Percentiles rank a stretch among this genome's conserved stretches.
phyloP scores from a whole-genome alignment of 2,113 vertebrate genomes.

The Amphiprion percula region DNA sequence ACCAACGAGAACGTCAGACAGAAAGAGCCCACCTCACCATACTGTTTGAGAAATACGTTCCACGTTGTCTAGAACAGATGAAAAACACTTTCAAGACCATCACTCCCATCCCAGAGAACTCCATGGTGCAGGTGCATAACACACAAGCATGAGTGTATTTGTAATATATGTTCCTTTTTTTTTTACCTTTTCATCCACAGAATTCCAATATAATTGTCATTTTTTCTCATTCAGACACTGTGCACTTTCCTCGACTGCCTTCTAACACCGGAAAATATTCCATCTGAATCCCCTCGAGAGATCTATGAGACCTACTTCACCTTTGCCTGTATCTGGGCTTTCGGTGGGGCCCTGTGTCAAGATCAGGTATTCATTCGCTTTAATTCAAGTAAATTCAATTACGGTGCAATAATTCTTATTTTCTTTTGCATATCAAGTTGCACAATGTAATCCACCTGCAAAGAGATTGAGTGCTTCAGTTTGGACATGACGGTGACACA shows the following conservation, averaged over 20 bases:
- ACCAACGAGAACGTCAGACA: conserved; percentile 81
- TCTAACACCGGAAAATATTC: conserved; percentile 84
- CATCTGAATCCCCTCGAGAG: conserved; percentile 85
- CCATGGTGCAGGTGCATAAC: conserved; percentile 79
- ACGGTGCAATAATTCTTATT: background rate
- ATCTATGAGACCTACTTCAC: conserved; percentile 88
- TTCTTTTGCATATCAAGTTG: background rate
- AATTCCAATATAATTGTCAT: conserved; percentile 5
- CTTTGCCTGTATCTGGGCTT: conserved; percentile 87
- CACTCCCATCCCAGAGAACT: conserved; percentile 84
- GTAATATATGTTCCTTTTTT: background rate
- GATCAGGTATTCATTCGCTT: conserved; percentile 79
- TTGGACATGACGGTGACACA: background rate
- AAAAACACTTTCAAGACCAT: conserved; percentile 84
- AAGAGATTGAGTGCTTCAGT: background rate
- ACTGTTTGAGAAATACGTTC: conserved; percentile 84
- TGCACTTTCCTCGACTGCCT: conserved; percentile 87
- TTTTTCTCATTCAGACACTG: conserved; percentile 76
- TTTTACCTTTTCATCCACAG: background rate
- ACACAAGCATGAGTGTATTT: conserved; percentile 11
- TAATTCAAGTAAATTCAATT: background rate
- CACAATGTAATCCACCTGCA: background rate
- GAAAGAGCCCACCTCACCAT: conserved; percentile 84
- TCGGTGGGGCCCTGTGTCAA: conserved; percentile 85
- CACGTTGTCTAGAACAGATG: conserved; percentile 83